Conservation (phyloP, 1,140 invertebrate species). For the Thalassaphorura encarpata region DNA sequence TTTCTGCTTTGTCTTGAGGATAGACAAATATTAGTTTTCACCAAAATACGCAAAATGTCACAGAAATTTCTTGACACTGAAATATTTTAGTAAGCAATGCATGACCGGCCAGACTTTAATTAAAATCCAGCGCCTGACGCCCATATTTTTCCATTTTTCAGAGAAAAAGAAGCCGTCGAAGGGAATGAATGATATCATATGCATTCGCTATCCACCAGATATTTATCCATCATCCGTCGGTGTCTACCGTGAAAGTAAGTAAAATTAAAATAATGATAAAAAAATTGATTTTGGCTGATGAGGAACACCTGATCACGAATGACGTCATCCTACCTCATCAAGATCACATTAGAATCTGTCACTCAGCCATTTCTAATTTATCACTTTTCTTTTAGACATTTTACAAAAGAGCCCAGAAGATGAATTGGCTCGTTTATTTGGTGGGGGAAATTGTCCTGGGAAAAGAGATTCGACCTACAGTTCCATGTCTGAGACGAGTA, state of each 20-base stretch:
- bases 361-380: too few species aligned
- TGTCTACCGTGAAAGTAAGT: conserved; percentile 33
- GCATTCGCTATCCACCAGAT: conserved; percentile 32
- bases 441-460: conserved; percentile 6
- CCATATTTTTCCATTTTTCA: conserved; percentile 15
- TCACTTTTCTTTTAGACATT: conserved; percentile 16
- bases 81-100: too few species aligned
- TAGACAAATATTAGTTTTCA: too few species aligned
- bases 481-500: conserved; percentile 30
- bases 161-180: conserved; percentile 31
- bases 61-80: too few species aligned
- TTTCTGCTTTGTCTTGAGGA: too few species aligned
- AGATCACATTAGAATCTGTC: too few species aligned
- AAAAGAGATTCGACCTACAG: conserved; percentile 32
- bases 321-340: background rate
- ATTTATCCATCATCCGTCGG: conserved; percentile 32
- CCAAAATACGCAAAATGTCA: too few species aligned
- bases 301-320: too few species aligned
- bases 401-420: conserved; percentile 29
- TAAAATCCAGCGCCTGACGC: too few species aligned
- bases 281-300: too few species aligned
- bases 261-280: too few species aligned
- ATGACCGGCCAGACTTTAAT: too few species aligned
- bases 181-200: conserved; percentile 29
- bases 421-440: conserved; percentile 27